Evolutionary conservation across 2,797 vertebrate species (phyloP).

Genomic region (Spea hammondii): DNA sequence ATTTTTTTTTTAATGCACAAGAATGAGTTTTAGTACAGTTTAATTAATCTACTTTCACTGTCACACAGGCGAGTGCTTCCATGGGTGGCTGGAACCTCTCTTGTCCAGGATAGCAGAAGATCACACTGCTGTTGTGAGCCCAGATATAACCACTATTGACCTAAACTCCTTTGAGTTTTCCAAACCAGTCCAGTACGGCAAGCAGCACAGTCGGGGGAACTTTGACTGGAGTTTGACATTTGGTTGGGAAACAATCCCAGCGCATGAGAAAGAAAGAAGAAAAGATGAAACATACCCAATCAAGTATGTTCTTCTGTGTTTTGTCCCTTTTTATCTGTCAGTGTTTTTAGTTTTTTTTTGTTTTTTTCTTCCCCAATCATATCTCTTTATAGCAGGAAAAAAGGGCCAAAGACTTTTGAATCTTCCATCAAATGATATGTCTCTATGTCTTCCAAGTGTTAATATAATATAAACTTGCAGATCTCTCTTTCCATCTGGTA

Average conservation of each 20-base stretch:
- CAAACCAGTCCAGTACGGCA: conserved; percentile 73
- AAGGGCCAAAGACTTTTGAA: too few species aligned
- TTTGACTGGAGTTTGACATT: conserved; percentile 95
- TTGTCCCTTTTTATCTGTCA: background rate
- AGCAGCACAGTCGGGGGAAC: conserved; percentile 84
- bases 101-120: conserved; percentile 87
- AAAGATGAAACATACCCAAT: conserved; percentile 93
- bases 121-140: conserved; percentile 86
- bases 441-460: background rate
- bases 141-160: conserved; percentile 89
- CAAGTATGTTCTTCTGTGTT: conserved; percentile 73
- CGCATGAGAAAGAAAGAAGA: conserved; percentile 72
- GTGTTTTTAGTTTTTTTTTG: too few species aligned
- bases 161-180: conserved; percentile 84
- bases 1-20: background rate
- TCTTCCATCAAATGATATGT: too few species aligned
- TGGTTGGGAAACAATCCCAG: conserved; percentile 85
- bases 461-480: background rate
- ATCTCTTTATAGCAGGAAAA: too few species aligned
- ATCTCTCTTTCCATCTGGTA: too few species aligned
- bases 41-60: background rate
- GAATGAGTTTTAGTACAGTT: too few species aligned
- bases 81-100: conserved; percentile 92
- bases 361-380: too few species aligned
- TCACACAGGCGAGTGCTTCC: conserved; percentile 87